phyloP scores from a whole-genome alignment of 2,888 invertebrate species.

The Chaetoderma sp. region DNA sequence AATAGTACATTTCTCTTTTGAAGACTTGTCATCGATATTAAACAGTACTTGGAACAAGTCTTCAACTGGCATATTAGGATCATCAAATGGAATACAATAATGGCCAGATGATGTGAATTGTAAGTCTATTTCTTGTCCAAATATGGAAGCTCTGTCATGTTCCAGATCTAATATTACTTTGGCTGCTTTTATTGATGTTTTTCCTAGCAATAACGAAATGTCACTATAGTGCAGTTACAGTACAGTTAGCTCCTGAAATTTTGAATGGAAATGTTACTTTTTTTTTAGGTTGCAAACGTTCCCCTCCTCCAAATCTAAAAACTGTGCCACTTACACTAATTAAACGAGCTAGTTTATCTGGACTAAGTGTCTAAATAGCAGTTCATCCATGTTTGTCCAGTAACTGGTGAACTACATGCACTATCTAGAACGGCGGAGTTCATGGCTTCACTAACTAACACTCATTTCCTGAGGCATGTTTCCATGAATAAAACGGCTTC shows the following conservation, averaged over 20 bases:
- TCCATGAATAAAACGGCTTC: too few species aligned
- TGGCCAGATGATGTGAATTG: slow-evolving; percentile 30
- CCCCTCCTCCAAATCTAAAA: not conserved
- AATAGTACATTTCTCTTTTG: not conserved
- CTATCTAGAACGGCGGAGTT: too few species aligned
- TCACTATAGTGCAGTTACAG: slow-evolving; percentile 25
- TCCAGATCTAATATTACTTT: slow-evolving; percentile 33
- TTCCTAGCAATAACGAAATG: slow-evolving; percentile 28
- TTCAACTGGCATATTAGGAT: not conserved
- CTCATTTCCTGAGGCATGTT: too few species aligned
- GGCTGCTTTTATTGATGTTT: slow-evolving; percentile 30
- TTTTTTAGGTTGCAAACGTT: slow-evolving; percentile 10
- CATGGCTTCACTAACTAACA: too few species aligned
- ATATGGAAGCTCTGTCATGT: slow-evolving; percentile 35
- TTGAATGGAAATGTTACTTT: slow-evolving; percentile 25
- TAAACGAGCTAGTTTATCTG: not conserved
- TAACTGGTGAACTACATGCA: too few species aligned
- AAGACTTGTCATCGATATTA: not conserved
- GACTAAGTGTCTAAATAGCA: not conserved
- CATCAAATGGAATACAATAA: slow-evolving; percentile 33
- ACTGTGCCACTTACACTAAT: too few species aligned
- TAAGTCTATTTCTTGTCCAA: slow-evolving; percentile 28
- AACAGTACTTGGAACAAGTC: not conserved
- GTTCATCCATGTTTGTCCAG: too few species aligned
- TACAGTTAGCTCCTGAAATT: slow-evolving; percentile 23